A percentile compares a stretch with the other conserved stretches of the same genome.
Conservation (phyloP, 2,888 invertebrate species). For the Argyresthia albistria region DNA sequence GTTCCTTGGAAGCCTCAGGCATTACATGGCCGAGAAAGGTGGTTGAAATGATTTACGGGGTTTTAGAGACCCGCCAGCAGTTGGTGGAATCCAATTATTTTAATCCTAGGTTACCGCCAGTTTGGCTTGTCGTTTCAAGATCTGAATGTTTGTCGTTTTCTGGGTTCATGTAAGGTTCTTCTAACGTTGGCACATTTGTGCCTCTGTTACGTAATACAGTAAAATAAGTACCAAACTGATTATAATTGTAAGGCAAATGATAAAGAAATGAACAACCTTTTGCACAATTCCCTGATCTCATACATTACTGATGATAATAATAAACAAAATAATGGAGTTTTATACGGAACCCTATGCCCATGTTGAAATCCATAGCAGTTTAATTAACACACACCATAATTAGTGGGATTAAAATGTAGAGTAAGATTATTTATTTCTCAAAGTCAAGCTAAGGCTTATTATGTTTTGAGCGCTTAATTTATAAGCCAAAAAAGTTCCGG, state of each 20-base stretch:
- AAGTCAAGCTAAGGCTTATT: conserved; percentile 35
- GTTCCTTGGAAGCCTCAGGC: conserved; percentile 52
- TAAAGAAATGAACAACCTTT: too few relatives aligned
- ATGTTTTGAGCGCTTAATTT: conserved; percentile 35
- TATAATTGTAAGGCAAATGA: too few relatives aligned
- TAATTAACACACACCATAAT: conserved; percentile 61
- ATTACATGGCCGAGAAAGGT: conserved; percentile 37
- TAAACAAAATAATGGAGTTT: too few relatives aligned
- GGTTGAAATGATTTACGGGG: conserved; percentile 55
- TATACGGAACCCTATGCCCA: neutral
- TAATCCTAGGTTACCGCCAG: neutral
- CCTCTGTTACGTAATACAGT: too few relatives aligned
- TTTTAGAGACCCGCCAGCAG: neutral
- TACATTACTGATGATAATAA: too few relatives aligned
- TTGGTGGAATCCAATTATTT: neutral
- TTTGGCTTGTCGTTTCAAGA: too few relatives aligned
- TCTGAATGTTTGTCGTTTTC: too few relatives aligned
- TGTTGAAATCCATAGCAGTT: conserved; percentile 23
- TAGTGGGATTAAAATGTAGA: conserved; percentile 60
- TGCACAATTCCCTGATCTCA: too few relatives aligned
- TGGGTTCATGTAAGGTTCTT: too few relatives aligned
- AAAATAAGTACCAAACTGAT: too few relatives aligned
- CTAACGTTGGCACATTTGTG: too few relatives aligned
- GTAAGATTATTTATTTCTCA: conserved; percentile 35
- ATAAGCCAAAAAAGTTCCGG: conserved; percentile 11